Conservation (phyloP, 2,888 invertebrate genomes). For the Ptilodon capucinus region DNA sequence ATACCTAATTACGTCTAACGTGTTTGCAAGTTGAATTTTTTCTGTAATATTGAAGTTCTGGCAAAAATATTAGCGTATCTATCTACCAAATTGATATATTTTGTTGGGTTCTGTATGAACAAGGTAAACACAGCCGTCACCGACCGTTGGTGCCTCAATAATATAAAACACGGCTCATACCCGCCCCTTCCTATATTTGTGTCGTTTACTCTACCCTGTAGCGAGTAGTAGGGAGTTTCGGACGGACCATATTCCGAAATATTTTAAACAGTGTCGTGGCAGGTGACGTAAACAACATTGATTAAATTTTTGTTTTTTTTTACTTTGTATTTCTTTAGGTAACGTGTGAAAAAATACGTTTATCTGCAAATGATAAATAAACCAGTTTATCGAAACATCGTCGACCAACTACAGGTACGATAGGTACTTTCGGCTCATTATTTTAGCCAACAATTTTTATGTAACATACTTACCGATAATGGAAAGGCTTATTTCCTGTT, state of each 20-base stretch:
- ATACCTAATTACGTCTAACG: slow-evolving; percentile 5
- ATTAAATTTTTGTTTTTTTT: not conserved
- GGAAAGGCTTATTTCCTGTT: not conserved
- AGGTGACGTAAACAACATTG: slow-evolving; percentile 10
- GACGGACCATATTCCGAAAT: not conserved
- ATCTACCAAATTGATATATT: slow-evolving; percentile 4
- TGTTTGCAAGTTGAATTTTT: slow-evolving; percentile 10
- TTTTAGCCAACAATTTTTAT: not conserved
- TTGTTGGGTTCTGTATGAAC: slow-evolving; percentile 48
- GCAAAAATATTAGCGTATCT: slow-evolving; percentile 7
- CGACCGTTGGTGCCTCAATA: slow-evolving; percentile 67
- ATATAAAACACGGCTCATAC: slow-evolving; percentile 74
- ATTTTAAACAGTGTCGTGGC: slow-evolving; percentile 14
- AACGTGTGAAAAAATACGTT: not conserved
- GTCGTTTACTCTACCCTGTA: slow-evolving; percentile 48
- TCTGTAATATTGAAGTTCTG: not conserved
- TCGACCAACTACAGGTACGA: not conserved
- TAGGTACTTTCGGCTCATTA: not conserved
- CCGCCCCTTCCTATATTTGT: slow-evolving; percentile 55
- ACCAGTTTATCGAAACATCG: not conserved
- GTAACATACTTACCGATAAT: not conserved
- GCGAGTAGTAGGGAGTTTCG: slow-evolving; percentile 22
- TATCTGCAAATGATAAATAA: not conserved
- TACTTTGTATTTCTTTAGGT: not conserved
- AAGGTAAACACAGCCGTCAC: slow-evolving; percentile 57